Percentiles rank a stretch among this genome's conserved stretches.
These are phyloP conservation scores for Melieria omissa DNA, from an alignment of 2,888 invertebrate species.

Conservation along the genomic window DNA sequence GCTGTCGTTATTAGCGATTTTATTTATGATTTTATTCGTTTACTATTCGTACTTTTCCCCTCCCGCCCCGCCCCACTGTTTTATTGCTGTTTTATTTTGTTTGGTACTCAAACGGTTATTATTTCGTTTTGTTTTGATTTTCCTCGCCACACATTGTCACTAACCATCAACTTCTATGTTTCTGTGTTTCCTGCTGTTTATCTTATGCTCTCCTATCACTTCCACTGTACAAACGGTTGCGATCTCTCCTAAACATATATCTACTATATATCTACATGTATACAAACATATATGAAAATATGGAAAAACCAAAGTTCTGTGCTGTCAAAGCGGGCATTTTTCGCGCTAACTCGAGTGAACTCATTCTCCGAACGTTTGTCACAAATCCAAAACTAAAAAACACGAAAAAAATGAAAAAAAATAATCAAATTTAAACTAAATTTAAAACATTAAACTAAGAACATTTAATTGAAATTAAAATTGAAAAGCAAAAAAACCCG, in stretches of 20 bases:
- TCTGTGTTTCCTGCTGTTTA: constrained; percentile 26
- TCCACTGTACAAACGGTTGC: constrained; percentile 20
- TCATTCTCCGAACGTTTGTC: too few species aligned
- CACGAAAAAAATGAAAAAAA: too few species aligned
- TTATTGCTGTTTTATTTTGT: too few species aligned
- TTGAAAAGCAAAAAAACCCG: not conserved
- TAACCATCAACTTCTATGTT: constrained; percentile 38
- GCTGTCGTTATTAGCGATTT: constrained; percentile 20
- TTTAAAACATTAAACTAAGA: too few species aligned
- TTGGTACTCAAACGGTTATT: too few species aligned
- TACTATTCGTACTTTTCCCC: too few species aligned
- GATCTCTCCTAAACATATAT: not conserved
- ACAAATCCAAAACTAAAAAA: too few species aligned
- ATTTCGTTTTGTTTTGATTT: constrained; percentile 7
- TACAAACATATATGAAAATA: constrained; percentile 35
- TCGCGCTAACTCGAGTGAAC: too few species aligned
- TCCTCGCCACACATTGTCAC: constrained; percentile 21
- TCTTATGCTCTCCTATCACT: constrained; percentile 24
- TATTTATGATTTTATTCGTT: not conserved
- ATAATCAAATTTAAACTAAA: too few species aligned
- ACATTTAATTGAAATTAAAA: not conserved
- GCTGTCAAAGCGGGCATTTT: constrained; percentile 31
- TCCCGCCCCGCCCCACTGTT: too few species aligned
- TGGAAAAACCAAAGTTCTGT: constrained; percentile 50
- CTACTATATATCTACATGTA: constrained; percentile 30